These are phyloP conservation scores for Charina bottae DNA, from an alignment of 2,113 vertebrate species.

Conservation along the genomic window DNA sequence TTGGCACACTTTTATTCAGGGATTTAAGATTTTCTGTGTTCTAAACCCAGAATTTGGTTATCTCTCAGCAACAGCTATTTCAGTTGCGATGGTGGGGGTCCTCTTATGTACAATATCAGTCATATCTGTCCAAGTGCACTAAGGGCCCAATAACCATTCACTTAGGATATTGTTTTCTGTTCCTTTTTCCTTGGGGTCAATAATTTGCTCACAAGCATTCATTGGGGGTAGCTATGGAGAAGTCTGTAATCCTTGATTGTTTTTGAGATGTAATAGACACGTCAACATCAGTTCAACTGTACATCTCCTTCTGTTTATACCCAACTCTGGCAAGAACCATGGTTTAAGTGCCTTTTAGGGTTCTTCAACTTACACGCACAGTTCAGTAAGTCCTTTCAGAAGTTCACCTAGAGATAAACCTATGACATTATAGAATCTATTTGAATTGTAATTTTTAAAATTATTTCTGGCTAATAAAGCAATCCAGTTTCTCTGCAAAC, in stretches of 20 bases:
- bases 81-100: too few relatives aligned
- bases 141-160: too few relatives aligned
- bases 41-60: too few relatives aligned
- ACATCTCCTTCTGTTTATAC: neutral
- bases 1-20: too few relatives aligned
- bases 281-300: neutral
- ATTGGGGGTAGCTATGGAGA: neutral
- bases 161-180: too few relatives aligned
- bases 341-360: neutral
- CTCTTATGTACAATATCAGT: too few relatives aligned
- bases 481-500: neutral
- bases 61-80: too few relatives aligned
- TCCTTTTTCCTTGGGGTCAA: too few relatives aligned
- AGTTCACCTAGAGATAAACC: neutral
- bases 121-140: too few relatives aligned
- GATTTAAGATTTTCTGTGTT: too few relatives aligned
- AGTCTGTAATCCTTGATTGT: neutral
- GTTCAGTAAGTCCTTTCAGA: neutral
- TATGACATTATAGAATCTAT: neutral
- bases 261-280: neutral
- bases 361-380: neutral
- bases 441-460: neutral
- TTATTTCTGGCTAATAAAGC: neutral
- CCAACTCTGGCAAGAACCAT: neutral
- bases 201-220: too few relatives aligned